phyloP scores from a whole-genome alignment of 2,797 vertebrate genomes.

The Picus viridis region DNA sequence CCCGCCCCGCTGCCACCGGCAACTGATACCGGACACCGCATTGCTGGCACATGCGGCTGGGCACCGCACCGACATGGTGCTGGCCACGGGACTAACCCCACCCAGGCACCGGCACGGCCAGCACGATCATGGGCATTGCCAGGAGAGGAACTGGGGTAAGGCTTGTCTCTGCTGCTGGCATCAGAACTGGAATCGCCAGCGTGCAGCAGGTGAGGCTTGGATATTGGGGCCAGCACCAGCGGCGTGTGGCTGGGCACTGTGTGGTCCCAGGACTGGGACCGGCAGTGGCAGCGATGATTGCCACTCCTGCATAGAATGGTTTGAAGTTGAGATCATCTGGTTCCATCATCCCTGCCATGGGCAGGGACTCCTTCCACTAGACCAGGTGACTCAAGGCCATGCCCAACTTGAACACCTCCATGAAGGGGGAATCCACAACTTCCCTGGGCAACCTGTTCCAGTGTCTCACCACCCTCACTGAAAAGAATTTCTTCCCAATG shows the following conservation, averaged over 20 bases:
- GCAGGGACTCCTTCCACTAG: no score
- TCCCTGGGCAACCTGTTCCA: no score
- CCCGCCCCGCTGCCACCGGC: background rate
- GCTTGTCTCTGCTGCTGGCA: background rate
- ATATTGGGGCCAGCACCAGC: background rate
- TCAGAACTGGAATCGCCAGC: background rate
- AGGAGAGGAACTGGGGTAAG: background rate
- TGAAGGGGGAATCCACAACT: no score
- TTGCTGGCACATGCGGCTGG: background rate
- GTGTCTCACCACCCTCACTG: no score
- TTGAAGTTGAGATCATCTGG: no score
- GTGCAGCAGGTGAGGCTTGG: background rate
- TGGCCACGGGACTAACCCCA: background rate
- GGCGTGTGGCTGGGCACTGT: background rate
- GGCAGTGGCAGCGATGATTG: background rate
- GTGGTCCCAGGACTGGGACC: background rate
- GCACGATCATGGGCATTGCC: background rate
- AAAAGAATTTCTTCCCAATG: no score
- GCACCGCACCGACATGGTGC: background rate
- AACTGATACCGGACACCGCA: background rate
- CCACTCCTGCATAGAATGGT: no score
- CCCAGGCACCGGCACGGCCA: background rate
- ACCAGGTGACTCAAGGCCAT: no score
- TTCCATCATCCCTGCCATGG: no score
- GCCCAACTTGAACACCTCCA: no score